Evolutionary conservation across 2,888 invertebrate species (phyloP), one percentile per base, ranked within the genome.

Genomic region (Pyrrhosoma nymphula): DNA sequence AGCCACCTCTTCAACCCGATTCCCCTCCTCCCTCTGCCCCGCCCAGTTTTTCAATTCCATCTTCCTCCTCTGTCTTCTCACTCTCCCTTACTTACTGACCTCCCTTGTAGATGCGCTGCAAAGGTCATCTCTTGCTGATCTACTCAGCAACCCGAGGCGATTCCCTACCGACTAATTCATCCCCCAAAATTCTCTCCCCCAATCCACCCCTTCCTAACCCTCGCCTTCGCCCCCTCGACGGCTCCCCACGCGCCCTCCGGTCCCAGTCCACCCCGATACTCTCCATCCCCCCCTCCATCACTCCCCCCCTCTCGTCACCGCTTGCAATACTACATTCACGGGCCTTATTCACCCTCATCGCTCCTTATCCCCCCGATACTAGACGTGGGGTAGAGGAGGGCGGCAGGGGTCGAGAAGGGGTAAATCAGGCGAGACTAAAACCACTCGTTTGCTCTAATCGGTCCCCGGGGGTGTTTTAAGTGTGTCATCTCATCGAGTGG

Each of bases 381-480:
- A 47, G 47, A 8, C 4, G 47, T 69, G 23, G 8, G 69, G 69
- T 0, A 69, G n/a, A 4, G 69, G 69, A 60, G 69, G n/a, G 26
- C 47, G 47, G 26, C 23, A n/a, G 0, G 69, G 69, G 69, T 26
- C 10, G 60, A 60, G 60, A n/a, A 47, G 69, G 69, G 69, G 69
- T 69, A 69, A 69, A 69, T 69, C 69, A 69, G 39, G 20, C 20
- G 88, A 47, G 12, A 26, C 35, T 47, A 56, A 90, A 47, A 90
- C 90, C 90, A 91, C 60, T 63, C 63, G 30, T 91, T 91, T 91
- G 23, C 91, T 63, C 39, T n/a, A 56, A 90, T 90, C 90, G 47
- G 56, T 90, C 90, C 47, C 63, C 35, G 39, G 91, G 69, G 91
- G 91, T 56, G 91, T 91, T 91, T 47, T 60, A 91, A 91, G 63